Evolutionary conservation across 2,797 vertebrate genomes (phyloP).

Genomic region (Falco cherrug): DNA sequence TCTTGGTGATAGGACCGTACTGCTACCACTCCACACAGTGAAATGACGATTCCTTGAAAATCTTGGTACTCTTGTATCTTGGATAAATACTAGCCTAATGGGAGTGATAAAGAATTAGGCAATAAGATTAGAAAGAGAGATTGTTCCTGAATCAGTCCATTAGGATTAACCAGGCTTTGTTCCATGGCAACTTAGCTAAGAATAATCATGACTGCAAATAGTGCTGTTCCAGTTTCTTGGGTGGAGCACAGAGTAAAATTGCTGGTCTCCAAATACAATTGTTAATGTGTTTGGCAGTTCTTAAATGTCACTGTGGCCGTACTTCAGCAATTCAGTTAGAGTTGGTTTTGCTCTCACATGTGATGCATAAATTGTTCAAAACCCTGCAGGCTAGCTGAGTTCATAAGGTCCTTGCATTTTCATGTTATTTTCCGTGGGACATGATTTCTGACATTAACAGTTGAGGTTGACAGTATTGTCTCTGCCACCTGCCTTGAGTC

Average conservation of each 20-base stretch:
- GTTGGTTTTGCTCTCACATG: neutral
- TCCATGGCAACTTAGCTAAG: constrained; percentile 73
- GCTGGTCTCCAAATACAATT: neutral
- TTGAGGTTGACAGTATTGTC: neutral
- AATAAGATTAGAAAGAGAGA: constrained; percentile 64
- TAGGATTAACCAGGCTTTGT: constrained; percentile 71
- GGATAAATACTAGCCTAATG: neutral
- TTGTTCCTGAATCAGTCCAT: constrained; percentile 53
- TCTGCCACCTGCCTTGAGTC: neutral
- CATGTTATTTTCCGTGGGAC: neutral
- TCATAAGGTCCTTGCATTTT: neutral
- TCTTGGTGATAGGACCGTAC: neutral
- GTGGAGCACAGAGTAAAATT: neutral
- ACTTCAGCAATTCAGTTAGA: neutral
- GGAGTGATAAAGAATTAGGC: constrained; percentile 45
- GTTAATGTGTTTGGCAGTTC: neutral
- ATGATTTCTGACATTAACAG: neutral
- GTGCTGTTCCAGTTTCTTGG: constrained; percentile 52
- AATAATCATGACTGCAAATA: constrained; percentile 65
- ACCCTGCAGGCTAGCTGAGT: neutral
- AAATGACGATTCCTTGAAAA: neutral
- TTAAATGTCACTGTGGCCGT: neutral
- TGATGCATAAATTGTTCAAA: neutral
- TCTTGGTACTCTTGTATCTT: neutral
- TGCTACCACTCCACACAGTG: neutral